Base-by-base conservation (phyloP, 2,797 vertebrate genomes). In the Sphaeramia orbicularis region DNA sequence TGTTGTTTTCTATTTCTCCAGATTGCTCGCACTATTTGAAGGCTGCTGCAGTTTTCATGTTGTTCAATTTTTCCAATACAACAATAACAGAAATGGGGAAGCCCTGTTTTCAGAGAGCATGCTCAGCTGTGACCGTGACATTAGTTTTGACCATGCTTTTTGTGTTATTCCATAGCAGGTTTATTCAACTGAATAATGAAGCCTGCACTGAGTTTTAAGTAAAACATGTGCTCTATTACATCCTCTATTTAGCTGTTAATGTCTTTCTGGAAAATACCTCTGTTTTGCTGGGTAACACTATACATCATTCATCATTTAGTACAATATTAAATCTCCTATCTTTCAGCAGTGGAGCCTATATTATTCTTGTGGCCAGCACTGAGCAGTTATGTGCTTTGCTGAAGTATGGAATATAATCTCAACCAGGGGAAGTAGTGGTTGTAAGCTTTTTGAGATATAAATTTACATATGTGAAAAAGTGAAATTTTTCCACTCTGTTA, bases 11-110 rank as follows among this genome's bases (percentile, higher is more conserved):
- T 19, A 10, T 36, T 45, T 45, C 21, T 62, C 53, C 51, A 47
- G 16, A 16, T 30, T 38, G 38, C 65, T 70, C 44, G 48, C 58
- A 24, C 27, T 24, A 37, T 61, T 19, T 16, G 1, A 3, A 59
- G 45, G n/a, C 41, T 70, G 15, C 19, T 77, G 61, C 52, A 12
- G 27, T 61, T 75, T 60, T 40, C 65, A 66, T 53, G 56, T 10
- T 50, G 18, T 15, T 53, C n/a, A 52, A 18, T 78, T 78, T 49
- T 47, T 74, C 42, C 50, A 36, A 47, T 52, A 45, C 62, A 48
- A 24, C n/a, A 36, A 41, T 14, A 2, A 7, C 12, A 35, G 15
- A 66, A 35, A 35, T 49, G 50, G 49, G 59, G 41, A 72, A 74
- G 5, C 35, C 60, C 53, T 14, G 11, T 58, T 60, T 71, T 24